Percentiles rank a stretch among this genome's conserved stretches.
Conservation (phyloP, 2,113 vertebrate genomes). For the Verasper variegatus region DNA sequence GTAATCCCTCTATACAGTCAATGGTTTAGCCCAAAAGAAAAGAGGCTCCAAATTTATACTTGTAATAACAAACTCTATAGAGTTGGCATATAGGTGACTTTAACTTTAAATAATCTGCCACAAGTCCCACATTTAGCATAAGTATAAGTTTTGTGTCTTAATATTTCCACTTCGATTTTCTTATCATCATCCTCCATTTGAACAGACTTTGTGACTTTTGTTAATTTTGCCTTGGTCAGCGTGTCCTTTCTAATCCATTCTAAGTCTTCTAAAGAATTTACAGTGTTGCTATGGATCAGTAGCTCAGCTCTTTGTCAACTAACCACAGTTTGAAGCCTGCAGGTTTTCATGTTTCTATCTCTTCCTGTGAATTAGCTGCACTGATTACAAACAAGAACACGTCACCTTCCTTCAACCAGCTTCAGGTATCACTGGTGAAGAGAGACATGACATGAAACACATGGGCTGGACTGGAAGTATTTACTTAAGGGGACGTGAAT, state of each 20-base stretch:
- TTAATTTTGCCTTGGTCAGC: too few relatives aligned
- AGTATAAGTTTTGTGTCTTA: too few relatives aligned
- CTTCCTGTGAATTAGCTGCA: neutral
- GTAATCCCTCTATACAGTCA: too few relatives aligned
- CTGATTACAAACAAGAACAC: neutral
- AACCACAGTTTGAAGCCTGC: neutral
- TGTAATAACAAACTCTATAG: too few relatives aligned
- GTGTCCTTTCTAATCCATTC: neutral
- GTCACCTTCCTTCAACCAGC: conserved; percentile 1
- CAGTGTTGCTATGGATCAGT: neutral
- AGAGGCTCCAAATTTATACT: too few relatives aligned
- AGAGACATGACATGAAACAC: neutral
- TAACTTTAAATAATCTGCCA: too few relatives aligned
- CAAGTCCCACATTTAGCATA: too few relatives aligned
- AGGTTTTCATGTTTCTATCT: neutral
- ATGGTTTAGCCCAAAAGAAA: too few relatives aligned
- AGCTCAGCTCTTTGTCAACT: conserved; percentile 11
- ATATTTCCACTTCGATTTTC: too few relatives aligned
- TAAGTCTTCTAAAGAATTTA: neutral
- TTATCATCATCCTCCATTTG: too few relatives aligned
- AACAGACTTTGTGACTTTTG: too few relatives aligned
- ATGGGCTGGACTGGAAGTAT: neutral
- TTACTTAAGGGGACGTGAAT: neutral
- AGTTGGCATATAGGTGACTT: too few relatives aligned
- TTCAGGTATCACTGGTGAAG: conserved; percentile 2